These are phyloP conservation scores for Malacosoma neustria DNA, from an alignment of 2,888 invertebrate species.

Conservation along the genomic window DNA sequence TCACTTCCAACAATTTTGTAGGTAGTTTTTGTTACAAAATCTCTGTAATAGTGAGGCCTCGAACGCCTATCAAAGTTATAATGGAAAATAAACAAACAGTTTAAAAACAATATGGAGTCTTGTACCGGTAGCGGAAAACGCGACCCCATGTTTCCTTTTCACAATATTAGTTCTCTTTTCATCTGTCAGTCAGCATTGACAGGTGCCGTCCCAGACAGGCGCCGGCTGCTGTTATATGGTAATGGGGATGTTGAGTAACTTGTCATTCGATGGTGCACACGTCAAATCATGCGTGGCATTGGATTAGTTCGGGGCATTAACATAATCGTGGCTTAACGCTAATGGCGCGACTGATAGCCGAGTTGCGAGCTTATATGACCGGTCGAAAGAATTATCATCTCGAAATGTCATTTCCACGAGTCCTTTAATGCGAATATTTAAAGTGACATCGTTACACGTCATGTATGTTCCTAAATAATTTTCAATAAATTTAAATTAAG, in stretches of 20 bases:
- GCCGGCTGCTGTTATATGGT: neutral
- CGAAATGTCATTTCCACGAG: no score
- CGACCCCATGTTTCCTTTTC: neutral
- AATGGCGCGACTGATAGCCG: slow-evolving; percentile 1
- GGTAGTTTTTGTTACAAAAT: neutral
- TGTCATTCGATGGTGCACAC: neutral
- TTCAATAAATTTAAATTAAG: no score
- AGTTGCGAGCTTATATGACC: no score
- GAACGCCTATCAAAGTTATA: neutral
- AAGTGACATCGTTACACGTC: no score
- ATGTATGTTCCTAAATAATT: no score
- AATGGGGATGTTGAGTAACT: neutral
- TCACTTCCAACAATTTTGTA: neutral
- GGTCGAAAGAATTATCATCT: no score
- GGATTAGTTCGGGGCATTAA: neutral
- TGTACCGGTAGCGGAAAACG: neutral
- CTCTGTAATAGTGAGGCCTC: neutral
- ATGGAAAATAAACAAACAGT: neutral
- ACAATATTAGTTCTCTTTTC: neutral
- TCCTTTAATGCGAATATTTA: no score
- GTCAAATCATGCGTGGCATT: neutral
- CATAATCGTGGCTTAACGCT: neutral
- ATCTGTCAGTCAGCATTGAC: neutral
- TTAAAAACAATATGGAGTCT: neutral
- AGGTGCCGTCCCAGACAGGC: neutral